phyloP scores from a whole-genome alignment of 2,113 vertebrate species.

The Pseudopodoces humilis region DNA sequence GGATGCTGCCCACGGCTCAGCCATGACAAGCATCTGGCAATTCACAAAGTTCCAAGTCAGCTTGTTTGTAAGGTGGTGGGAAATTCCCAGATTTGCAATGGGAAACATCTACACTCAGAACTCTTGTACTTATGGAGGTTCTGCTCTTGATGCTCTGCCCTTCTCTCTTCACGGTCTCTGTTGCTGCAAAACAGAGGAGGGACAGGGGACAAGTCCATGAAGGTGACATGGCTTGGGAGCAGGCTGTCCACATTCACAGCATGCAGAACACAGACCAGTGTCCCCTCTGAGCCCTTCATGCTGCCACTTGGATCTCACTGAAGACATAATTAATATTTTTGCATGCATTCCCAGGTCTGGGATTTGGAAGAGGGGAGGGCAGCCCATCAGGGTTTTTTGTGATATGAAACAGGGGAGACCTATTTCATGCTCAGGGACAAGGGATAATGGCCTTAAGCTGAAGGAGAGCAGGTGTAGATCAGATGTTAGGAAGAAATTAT shows the following conservation, averaged over 20 bases:
- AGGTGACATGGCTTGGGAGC: neutral
- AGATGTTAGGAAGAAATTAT: neutral
- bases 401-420: neutral
- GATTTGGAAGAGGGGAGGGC: neutral
- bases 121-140: neutral
- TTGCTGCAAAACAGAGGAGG: neutral
- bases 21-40: accelerated
- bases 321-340: neutral
- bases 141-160: neutral
- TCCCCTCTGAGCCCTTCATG: neutral
- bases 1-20: neutral
- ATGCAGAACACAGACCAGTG: neutral
- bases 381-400: accelerated
- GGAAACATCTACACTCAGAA: neutral
- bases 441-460: neutral
- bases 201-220: neutral
- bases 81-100: neutral
- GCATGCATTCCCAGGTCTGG: neutral
- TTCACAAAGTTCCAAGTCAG: neutral
- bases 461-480: neutral
- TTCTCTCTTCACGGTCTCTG: neutral
- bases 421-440: neutral
- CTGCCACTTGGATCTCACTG: neutral
- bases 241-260: neutral
- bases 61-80: neutral